Evolutionary conservation across 2,888 invertebrate genomes (phyloP), one percentile per base, ranked within the genome.

Genomic region (Spisula solida): DNA sequence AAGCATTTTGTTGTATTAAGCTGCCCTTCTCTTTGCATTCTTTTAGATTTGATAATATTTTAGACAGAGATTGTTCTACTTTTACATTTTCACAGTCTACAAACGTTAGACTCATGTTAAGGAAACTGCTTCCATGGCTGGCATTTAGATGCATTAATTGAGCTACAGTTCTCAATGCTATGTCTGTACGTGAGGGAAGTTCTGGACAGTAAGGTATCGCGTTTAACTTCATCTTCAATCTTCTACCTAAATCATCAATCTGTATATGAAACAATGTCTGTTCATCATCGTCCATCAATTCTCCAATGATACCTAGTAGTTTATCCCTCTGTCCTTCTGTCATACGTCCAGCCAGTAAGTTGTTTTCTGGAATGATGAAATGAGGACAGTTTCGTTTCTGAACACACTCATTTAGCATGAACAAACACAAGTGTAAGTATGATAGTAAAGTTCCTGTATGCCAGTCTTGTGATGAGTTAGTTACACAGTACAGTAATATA

Each of bases 351-450:
- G 25, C 29, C 81, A 81, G n/a, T 47, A 81, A 51, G 51, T 81
- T 81, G 29, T 81, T 81, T 29, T 18, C 51, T 16, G 81, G 81
- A 51, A 51, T 81, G 2, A 81, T 31, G 25, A 81, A 81, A 51
- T 81, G 81, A 25, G 81, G 56, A 81, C 81, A 81, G 34, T 81
- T 81, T 56, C 48, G 18, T 48, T 48, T 12, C 12, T n/a, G 4
- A 51, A 81, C 41, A 25, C 51, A 20, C 5, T 48, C 51, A 0
- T 29, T 41, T 51, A 81, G 20, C 8, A 51, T 16, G 14, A 25
- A 51, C 51, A 81, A 81, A 51, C 81, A 81, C 14, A 16, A 0
- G 18, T 25, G 29, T 81, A 81, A 41, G 31, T 47, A 51, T 1
- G 25, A n/a, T 6, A 81, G 48, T 51, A 81, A 81, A 47, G n/a